Evolutionary conservation across 2,113 vertebrate genomes (phyloP).

Genomic region (Rhineura floridana): DNA sequence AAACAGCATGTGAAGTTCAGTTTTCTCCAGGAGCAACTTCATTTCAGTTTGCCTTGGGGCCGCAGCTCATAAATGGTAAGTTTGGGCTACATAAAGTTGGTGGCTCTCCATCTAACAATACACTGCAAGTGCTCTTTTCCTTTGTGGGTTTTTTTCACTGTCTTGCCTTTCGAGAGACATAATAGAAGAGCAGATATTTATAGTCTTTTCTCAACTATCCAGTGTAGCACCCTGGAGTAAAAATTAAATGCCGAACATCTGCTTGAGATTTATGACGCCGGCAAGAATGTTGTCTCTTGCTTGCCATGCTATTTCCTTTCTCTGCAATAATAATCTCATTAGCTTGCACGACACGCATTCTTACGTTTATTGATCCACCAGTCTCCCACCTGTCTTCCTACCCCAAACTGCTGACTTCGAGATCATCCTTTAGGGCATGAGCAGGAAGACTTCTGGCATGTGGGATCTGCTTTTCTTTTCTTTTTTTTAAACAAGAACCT

Average conservation of each 20-base stretch:
- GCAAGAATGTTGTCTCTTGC: background rate
- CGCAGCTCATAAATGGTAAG: background rate
- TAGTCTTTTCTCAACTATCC: background rate
- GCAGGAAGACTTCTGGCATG: too few relatives aligned
- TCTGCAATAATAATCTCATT: background rate
- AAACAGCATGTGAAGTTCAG: background rate
- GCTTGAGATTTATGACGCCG: background rate
- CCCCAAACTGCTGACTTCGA: background rate
- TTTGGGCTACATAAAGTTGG: background rate
- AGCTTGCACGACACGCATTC: background rate
- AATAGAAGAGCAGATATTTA: constrained; percentile 21
- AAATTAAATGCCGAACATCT: constrained; percentile 18
- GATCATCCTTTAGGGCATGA: background rate
- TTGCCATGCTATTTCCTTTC: background rate
- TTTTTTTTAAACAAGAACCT: background rate
- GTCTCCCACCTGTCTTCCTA: background rate
- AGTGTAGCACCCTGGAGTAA: background rate
- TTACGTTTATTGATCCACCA: background rate
- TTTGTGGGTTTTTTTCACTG: background rate
- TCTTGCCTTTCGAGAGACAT: background rate
- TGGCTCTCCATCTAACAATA: background rate
- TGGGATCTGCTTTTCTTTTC: background rate
- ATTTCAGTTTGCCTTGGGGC: background rate
- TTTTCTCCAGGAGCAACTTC: constrained; percentile 4
- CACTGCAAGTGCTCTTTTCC: background rate